Evolutionary conservation across 1,140 invertebrate genomes (phyloP).

Genomic region (Sycophila sp.): DNA sequence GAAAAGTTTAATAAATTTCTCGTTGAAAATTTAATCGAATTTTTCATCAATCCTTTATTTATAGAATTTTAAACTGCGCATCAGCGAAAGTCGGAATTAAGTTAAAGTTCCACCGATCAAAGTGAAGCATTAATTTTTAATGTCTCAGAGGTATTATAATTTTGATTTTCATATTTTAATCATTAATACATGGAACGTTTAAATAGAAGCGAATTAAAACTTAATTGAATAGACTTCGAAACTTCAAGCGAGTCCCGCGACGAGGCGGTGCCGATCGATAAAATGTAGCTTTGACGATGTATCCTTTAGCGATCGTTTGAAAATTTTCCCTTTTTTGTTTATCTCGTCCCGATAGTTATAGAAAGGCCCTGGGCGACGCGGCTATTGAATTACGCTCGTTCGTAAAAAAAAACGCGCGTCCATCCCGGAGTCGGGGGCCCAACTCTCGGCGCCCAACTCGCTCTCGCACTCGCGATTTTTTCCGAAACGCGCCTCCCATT

Average conservation of each 20-base stretch:
- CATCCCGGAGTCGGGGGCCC: conserved; percentile 39
- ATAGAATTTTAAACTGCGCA: too few relatives aligned
- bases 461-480: neutral
- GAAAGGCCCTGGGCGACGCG: conserved; percentile 56
- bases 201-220: too few relatives aligned
- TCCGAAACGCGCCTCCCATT: neutral
- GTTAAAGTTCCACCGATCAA: too few relatives aligned
- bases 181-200: too few relatives aligned
- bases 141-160: too few relatives aligned
- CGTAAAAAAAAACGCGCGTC: conserved; percentile 57
- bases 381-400: conserved; percentile 52
- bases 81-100: too few relatives aligned
- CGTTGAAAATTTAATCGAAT: neutral
- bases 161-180: too few relatives aligned
- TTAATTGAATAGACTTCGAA: conserved; percentile 3
- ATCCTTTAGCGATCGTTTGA: conserved; percentile 59
- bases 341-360: conserved; percentile 58
- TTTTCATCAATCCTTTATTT: neutral
- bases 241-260: conserved; percentile 7
- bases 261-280: conserved; percentile 40
- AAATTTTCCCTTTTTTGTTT: conserved; percentile 51
- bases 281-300: conserved; percentile 61
- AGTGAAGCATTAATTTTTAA: too few relatives aligned
- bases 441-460: conserved; percentile 5
- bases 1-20: too few relatives aligned